Percentiles rank a stretch among this genome's conserved stretches.
Evolutionary conservation across 2,113 vertebrate species (phyloP).

Genomic region (Tapirus terrestris): DNA sequence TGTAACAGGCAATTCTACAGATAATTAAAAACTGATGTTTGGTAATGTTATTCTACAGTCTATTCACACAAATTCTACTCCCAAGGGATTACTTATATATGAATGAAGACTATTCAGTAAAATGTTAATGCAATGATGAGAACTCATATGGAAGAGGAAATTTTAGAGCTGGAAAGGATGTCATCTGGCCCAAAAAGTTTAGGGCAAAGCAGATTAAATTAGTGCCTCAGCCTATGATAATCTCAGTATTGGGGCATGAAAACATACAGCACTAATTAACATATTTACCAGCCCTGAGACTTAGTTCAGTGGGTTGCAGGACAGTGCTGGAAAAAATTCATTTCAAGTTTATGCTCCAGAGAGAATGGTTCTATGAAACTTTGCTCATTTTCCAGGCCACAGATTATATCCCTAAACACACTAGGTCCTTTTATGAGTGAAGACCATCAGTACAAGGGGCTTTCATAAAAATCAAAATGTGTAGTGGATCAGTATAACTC

Average conservation of each 20-base stretch:
- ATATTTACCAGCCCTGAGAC: neutral
- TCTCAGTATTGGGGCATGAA: neutral
- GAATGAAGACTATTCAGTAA: neutral
- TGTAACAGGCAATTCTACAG: neutral
- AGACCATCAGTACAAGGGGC: neutral
- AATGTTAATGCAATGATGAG: neutral
- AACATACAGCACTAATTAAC: neutral
- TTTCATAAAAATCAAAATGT: neutral
- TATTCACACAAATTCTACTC: neutral
- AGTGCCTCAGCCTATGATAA: neutral
- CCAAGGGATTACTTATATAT: neutral
- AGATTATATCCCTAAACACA: neutral
- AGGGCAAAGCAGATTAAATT: neutral
- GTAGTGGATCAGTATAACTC: neutral
- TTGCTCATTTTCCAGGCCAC: neutral
- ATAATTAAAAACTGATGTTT: neutral
- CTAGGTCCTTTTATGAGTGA: neutral
- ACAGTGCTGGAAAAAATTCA: neutral
- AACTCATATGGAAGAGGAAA: neutral
- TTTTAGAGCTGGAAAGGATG: neutral
- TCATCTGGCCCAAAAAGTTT: neutral
- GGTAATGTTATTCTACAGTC: neutral
- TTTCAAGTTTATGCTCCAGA: neutral
- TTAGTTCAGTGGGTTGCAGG: neutral
- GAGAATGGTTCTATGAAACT: neutral